Evolutionary conservation across 1,140 invertebrate genomes (phyloP).

Genomic region (Trachymyrmex cornetzi): DNA sequence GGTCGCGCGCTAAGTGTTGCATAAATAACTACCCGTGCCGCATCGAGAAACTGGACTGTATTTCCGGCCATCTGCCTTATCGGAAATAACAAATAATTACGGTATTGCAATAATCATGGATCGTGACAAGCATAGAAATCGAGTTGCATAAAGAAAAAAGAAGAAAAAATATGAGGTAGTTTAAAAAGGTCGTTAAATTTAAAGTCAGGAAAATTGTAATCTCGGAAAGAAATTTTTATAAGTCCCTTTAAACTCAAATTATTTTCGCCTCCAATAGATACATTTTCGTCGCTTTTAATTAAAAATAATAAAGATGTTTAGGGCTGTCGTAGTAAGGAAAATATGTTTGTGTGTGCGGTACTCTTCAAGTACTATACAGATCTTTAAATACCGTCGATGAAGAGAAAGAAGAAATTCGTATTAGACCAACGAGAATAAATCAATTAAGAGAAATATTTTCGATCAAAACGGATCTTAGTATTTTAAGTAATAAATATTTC

Average conservation of each 20-base stretch:
- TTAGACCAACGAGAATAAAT: too few species aligned
- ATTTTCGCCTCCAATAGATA: not conserved
- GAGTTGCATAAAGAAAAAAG: not conserved
- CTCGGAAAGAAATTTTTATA: not conserved
- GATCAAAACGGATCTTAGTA: too few species aligned
- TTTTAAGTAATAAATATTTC: too few species aligned
- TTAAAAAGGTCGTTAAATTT: not conserved
- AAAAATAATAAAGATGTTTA: not conserved
- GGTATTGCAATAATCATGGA: not conserved
- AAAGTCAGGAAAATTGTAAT: not conserved
- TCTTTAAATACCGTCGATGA: not conserved
- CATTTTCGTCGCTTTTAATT: conserved; percentile 13
- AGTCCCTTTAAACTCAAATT: not conserved
- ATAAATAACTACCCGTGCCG: conserved; percentile 56
- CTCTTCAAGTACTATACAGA: not conserved
- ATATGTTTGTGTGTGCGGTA: not conserved
- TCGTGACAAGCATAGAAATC: not conserved
- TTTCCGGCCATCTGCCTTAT: conserved; percentile 61
- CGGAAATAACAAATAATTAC: conserved; percentile 47
- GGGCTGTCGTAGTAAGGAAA: not conserved
- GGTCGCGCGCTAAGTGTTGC: conserved; percentile 39
- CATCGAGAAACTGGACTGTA: conserved; percentile 29
- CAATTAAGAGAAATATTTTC: too few species aligned
- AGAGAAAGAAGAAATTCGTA: not conserved
- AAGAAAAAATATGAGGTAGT: not conserved